These are phyloP conservation scores for Heliocidaris tuberculata DNA, from an alignment of 35 echinoderm and acorn worm species.

Conservation along the genomic window DNA sequence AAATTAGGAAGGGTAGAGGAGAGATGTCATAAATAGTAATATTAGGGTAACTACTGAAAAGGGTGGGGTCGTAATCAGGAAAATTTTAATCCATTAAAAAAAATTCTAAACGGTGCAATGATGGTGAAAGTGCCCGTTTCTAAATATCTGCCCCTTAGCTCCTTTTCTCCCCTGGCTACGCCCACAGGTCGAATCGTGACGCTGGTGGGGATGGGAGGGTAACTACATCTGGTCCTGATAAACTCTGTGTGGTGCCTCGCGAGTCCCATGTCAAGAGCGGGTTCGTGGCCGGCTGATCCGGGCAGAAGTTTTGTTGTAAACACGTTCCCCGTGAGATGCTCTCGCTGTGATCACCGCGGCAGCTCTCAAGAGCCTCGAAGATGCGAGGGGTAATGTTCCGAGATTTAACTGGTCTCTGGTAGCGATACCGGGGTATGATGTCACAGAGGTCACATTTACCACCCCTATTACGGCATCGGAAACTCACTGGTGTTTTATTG, in stretches of 20 bases:
- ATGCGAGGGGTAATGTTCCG: neutral
- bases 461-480: too few relatives aligned
- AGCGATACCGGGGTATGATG: too few relatives aligned
- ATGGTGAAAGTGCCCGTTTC: too few relatives aligned
- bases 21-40: too few relatives aligned
- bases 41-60: too few relatives aligned
- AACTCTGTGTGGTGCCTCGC: slow-evolving; percentile 2
- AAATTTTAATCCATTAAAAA: too few relatives aligned
- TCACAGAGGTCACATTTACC: too few relatives aligned
- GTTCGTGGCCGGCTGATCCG: slow-evolving; percentile 5
- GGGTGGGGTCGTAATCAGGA: too few relatives aligned
- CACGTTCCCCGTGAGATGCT: slow-evolving; percentile 6
- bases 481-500: too few relatives aligned
- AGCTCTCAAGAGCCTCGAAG: neutral
- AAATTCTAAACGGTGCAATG: too few relatives aligned
- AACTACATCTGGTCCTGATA: neutral
- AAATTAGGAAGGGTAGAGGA: too few relatives aligned
- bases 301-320: neutral
- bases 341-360: neutral
- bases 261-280: neutral
- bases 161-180: neutral
- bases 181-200: neutral
- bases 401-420: neutral
- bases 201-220: neutral
- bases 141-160: neutral